Conservation (phyloP, 2,113 vertebrate species). For the Erythrocercus mccallii region DNA sequence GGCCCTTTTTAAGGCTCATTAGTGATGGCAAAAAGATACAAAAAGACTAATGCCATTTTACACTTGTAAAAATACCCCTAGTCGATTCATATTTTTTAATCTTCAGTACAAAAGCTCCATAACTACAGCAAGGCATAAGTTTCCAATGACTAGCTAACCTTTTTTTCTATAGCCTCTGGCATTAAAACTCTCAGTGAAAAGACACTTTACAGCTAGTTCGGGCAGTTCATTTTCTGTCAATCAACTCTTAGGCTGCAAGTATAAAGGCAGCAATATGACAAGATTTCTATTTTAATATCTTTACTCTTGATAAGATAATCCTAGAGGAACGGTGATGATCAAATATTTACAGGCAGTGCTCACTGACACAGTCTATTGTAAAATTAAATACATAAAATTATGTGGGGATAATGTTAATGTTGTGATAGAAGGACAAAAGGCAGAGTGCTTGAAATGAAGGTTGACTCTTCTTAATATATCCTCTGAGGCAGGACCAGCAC, state of each 20-base stretch:
- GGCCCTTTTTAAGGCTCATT: slow-evolving; percentile 12
- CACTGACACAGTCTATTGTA: slow-evolving; percentile 29
- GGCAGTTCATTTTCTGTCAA: slow-evolving; percentile 67
- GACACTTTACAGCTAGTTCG: slow-evolving; percentile 54
- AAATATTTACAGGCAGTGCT: slow-evolving; percentile 54
- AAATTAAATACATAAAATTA: slow-evolving; percentile 62
- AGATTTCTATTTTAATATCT: slow-evolving; percentile 65
- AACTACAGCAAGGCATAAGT: slow-evolving; percentile 39
- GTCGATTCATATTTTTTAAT: slow-evolving; percentile 57
- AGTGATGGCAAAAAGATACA: slow-evolving; percentile 38
- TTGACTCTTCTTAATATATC: slow-evolving; percentile 13
- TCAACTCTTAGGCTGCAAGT: slow-evolving; percentile 56
- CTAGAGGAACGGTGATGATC: slow-evolving; percentile 40
- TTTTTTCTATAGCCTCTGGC: slow-evolving; percentile 60
- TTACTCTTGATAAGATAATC: slow-evolving; percentile 66
- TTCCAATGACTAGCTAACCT: slow-evolving; percentile 11
- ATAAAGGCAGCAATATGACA: slow-evolving; percentile 64
- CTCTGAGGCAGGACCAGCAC: neutral
- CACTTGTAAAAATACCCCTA: slow-evolving; percentile 54
- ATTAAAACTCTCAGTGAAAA: slow-evolving; percentile 52
- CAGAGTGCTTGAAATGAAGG: neutral
- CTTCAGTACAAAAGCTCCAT: slow-evolving; percentile 33
- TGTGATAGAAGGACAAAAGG: slow-evolving; percentile 17
- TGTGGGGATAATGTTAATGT: slow-evolving; percentile 25
- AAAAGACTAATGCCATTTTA: slow-evolving; percentile 48